Percentiles rank a stretch among this genome's conserved stretches.
Conservation (phyloP, 1,140 invertebrate genomes). For the Eupeodes corollae region DNA sequence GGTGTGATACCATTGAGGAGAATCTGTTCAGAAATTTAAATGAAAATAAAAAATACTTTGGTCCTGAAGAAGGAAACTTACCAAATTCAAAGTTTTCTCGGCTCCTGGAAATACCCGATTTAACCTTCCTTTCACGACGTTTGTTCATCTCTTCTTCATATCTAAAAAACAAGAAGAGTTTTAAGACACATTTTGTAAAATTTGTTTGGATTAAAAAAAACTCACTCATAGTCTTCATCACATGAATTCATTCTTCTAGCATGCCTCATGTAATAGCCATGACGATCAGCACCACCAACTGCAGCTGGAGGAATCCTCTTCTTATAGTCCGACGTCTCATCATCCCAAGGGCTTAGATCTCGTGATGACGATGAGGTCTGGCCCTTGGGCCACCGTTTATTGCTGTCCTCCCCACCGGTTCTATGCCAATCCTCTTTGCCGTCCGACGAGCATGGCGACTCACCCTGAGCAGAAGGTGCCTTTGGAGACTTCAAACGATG, state of each 20-base stretch:
- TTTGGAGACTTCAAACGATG: background rate
- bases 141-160: conserved; percentile 31
- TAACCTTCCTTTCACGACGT: conserved; percentile 29
- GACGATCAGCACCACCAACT: conserved; percentile 13
- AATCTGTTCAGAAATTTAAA: conserved; percentile 14
- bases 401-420: conserved; percentile 9
- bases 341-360: conserved; percentile 60
- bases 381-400: conserved; percentile 35
- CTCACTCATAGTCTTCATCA: conserved; percentile 44
- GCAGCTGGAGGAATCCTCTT: conserved; percentile 11
- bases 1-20: conserved; percentile 32
- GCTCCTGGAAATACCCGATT: conserved; percentile 27
- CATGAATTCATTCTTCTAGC: conserved; percentile 32
- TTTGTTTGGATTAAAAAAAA: conserved; percentile 5
- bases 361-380: conserved; percentile 54
- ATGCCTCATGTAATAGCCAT: conserved; percentile 34
- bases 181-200: background rate
- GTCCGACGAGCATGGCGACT: conserved; percentile 66
- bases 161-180: conserved; percentile 8
- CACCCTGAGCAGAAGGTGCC: conserved; percentile 6
- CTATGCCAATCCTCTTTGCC: conserved; percentile 47
- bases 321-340: conserved; percentile 42
- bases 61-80: conserved; percentile 4
- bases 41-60: too few relatives aligned
- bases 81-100: conserved; percentile 33